Evolutionary conservation across 2,888 invertebrate genomes (phyloP), one percentile per base, ranked within the genome.

Genomic region (Cryptus viduatorius): DNA sequence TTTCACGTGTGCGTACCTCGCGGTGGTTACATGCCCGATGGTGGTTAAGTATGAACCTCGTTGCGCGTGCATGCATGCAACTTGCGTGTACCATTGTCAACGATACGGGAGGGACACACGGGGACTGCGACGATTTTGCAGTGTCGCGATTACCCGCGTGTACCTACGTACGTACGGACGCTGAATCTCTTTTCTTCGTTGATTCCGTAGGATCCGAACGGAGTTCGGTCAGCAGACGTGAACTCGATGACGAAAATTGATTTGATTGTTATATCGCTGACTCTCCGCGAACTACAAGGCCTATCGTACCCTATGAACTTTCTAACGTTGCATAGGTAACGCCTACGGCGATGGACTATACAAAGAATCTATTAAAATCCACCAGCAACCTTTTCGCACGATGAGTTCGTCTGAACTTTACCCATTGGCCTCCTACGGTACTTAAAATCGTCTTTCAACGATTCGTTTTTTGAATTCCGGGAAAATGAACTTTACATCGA

Each of bases 61-160:
- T 87, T 89, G 89, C 87, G 87, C 89, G 87, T 83, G 85, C 84
- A 84, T 84, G 86, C 89, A 86, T 87, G 87, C 86, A 86, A 76
- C 86, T 85, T 84, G 87, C 87, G 86, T 86, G 86, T 84, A 78
- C 81, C 75, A 86, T 88, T 87, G 87, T 84, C 87, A 84, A 83
- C 80, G 82, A 78, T 76, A 83, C 79, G 82, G 72, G 53, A 19
- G 75, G 42, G 19, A 48, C 53, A 14, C 14, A 50, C 29, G 64
- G 56, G 69, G 10, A 61, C 14, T 7, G 7, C 59, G 59, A 59
- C 59, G 59, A 31, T 29, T 12, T 59, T 59, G 5, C 31, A 4
- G 14, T 14, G 14, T 29, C 56, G 12, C 0, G 24, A 48, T 4
- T 48, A 12, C 10, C 12, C 56, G 29, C 31, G 56, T 19, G 12